A percentile compares a stretch with the other conserved stretches of the same genome.
These are phyloP conservation scores for Strigops habroptila DNA, from an alignment of 2,113 vertebrate genomes.

Conservation along the genomic window DNA sequence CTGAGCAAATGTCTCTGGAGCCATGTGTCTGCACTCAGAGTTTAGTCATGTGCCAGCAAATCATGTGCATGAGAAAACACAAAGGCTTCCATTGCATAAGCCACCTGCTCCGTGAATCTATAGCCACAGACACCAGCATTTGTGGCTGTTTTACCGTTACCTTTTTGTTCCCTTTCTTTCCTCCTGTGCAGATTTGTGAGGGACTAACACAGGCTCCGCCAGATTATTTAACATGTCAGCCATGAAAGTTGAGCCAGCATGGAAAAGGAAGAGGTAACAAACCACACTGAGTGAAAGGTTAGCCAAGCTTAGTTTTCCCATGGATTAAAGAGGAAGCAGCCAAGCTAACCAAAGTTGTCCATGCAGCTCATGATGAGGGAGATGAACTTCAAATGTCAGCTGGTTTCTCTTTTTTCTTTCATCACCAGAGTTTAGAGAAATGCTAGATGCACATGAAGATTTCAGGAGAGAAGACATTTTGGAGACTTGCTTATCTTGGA, in stretches of 20 bases:
- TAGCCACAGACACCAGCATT: not conserved
- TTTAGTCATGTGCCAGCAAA: conserved; percentile 18
- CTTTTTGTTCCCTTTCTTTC: not conserved
- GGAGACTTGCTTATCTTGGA: not conserved
- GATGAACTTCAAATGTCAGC: not conserved
- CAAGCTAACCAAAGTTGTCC: not conserved
- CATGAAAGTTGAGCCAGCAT: not conserved
- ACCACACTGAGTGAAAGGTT: not conserved
- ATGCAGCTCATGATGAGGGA: not conserved
- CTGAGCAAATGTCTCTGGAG: conserved; percentile 13
- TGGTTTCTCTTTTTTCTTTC: not conserved
- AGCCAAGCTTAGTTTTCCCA: not conserved
- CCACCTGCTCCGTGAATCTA: not conserved
- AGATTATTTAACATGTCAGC: not conserved
- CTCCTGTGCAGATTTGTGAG: not conserved
- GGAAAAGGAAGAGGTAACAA: not conserved
- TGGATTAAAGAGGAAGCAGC: not conserved
- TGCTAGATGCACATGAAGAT: not conserved
- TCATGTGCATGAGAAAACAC: not conserved
- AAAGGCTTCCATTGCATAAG: not conserved
- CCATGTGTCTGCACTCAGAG: not conserved
- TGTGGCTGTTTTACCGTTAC: not conserved
- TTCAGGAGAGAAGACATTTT: not conserved
- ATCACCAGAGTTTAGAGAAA: not conserved
- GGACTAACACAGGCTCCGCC: not conserved